phyloP scores from a whole-genome alignment of 2,113 vertebrate genomes.

The Tragelaphus buxtoni region DNA sequence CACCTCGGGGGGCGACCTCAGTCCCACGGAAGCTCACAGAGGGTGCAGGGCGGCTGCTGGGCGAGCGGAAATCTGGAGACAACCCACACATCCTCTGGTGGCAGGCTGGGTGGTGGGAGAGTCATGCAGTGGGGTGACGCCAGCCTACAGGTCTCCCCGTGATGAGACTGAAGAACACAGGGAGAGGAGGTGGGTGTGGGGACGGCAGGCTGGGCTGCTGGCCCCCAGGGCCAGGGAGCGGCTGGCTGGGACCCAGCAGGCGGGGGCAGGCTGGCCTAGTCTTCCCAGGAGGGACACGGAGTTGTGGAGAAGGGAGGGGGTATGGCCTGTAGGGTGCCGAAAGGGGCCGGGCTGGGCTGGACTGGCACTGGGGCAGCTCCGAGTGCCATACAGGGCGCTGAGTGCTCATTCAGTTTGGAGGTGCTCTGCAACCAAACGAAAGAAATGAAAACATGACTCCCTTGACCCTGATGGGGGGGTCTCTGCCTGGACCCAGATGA shows the following conservation, averaged over 20 bases:
- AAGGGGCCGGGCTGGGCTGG: neutral
- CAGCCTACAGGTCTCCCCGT: neutral
- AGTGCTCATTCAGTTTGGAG: rapidly evolving
- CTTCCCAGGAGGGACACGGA: neutral
- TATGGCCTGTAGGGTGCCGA: neutral
- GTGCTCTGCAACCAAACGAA: neutral
- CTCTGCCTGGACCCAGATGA: neutral
- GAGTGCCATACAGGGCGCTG: neutral
- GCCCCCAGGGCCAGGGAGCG: neutral
- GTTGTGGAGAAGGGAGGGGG: rapidly evolving
- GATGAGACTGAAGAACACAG: neutral
- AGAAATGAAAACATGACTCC: neutral
- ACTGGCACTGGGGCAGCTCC: neutral
- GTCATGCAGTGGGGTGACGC: neutral
- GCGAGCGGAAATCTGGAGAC: neutral
- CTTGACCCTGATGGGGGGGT: too few relatives aligned
- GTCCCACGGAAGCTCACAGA: neutral
- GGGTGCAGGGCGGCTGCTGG: neutral
- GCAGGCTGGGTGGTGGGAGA: neutral
- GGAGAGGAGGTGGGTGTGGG: neutral
- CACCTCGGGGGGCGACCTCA: neutral
- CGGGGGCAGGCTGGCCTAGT: neutral
- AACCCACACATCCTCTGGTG: neutral
- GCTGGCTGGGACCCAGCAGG: neutral
- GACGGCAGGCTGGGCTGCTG: neutral